phyloP scores from a whole-genome alignment of 2,113 vertebrate genomes.

The Paralichthys olivaceus region DNA sequence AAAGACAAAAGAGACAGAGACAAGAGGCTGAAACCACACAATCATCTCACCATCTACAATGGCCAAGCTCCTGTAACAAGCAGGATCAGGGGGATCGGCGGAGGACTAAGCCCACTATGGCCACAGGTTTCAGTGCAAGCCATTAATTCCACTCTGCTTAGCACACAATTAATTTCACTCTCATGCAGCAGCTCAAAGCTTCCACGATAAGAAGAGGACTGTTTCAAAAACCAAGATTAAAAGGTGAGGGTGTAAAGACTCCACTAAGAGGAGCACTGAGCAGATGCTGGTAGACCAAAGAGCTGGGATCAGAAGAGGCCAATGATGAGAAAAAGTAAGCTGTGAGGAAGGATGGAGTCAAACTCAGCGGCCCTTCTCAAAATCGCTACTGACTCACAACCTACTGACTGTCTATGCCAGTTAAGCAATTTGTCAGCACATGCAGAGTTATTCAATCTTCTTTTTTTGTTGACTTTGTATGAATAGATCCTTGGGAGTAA shows the following conservation, averaged over 20 bases:
- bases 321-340: slow-evolving; percentile 56
- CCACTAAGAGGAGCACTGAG: slow-evolving; percentile 52
- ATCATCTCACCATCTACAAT: slow-evolving; percentile 83
- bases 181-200: slow-evolving; percentile 69
- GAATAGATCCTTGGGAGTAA: slow-evolving; percentile 72
- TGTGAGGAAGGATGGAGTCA: slow-evolving; percentile 29
- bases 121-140: slow-evolving; percentile 78
- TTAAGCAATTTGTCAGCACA: slow-evolving; percentile 57
- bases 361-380: slow-evolving; percentile 17
- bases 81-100: slow-evolving; percentile 81
- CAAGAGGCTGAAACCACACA: slow-evolving; percentile 81
- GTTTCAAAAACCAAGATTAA: slow-evolving; percentile 74
- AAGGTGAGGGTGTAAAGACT: slow-evolving; percentile 64
- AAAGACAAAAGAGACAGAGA: slow-evolving; percentile 87
- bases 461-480: slow-evolving; percentile 73
- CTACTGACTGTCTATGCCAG: slow-evolving; percentile 18
- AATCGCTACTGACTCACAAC: slow-evolving; percentile 11
- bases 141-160: slow-evolving; percentile 84
- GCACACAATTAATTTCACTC: slow-evolving; percentile 82
- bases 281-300: slow-evolving; percentile 73
- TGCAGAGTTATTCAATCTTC: slow-evolving; percentile 56
- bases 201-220: slow-evolving; percentile 59
- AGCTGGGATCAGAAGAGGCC: slow-evolving; percentile 44
- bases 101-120: slow-evolving; percentile 75
- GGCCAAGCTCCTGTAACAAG: slow-evolving; percentile 81